Conservation (phyloP, 2,888 invertebrate genomes). For the Cordylochernes scorpioides region DNA sequence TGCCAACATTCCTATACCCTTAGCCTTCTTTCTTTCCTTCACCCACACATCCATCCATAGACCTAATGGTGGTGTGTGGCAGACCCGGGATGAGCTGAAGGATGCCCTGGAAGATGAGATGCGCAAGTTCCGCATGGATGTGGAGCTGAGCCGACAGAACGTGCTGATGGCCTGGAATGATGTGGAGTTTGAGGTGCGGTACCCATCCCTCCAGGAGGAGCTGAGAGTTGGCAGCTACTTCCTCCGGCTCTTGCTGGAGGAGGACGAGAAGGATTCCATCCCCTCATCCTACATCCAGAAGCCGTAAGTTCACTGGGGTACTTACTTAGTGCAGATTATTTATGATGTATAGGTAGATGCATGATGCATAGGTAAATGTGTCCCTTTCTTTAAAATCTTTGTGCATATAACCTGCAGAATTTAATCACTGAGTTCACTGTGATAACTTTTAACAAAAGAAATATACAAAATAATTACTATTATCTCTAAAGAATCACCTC, state of each 20-base stretch:
- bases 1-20: no score
- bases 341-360: no score
- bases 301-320: constrained; percentile 44
- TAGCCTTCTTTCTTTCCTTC: no score
- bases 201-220: constrained; percentile 78
- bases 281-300: constrained; percentile 44
- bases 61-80: no score
- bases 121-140: constrained; percentile 58
- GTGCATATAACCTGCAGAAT: no score
- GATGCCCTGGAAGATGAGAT: constrained; percentile 77
- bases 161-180: constrained; percentile 78
- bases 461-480: no score
- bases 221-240: constrained; percentile 97
- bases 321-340: not conserved
- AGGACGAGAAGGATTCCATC: constrained; percentile 38
- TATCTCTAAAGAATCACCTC: no score
- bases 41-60: no score
- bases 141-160: constrained; percentile 45
- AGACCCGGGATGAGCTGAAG: constrained; percentile 79
- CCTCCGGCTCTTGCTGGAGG: constrained; percentile 68
- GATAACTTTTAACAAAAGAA: no score
- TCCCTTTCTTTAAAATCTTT: no score
- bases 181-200: constrained; percentile 78
- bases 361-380: no score
- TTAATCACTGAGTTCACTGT: not conserved